Conservation (phyloP, 2,113 vertebrate species). For the cat (Felis catus) region DNA sequence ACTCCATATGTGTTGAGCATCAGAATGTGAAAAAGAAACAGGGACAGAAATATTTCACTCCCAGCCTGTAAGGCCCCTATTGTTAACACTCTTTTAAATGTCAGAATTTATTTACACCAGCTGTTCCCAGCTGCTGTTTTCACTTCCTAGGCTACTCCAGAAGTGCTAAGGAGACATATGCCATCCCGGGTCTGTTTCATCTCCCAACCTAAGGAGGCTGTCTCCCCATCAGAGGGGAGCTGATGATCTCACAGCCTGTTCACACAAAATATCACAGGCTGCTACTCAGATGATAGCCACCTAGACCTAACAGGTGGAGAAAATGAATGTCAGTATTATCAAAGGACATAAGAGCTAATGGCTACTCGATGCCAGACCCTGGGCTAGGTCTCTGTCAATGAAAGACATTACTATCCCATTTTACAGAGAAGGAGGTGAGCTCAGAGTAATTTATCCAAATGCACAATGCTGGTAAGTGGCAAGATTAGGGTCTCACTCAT, state of each 20-base stretch:
- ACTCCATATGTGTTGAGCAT: not conserved
- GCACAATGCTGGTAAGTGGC: not conserved
- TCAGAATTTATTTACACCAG: constrained; percentile 57
- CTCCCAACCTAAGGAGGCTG: not conserved
- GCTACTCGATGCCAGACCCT: not conserved
- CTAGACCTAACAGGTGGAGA: not conserved
- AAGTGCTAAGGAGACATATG: constrained; percentile 38
- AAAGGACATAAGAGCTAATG: not conserved
- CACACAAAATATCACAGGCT: not conserved
- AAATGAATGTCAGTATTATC: not conserved
- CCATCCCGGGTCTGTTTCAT: not conserved
- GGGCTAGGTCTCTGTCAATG: not conserved
- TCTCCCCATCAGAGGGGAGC: not conserved
- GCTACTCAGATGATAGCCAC: not conserved
- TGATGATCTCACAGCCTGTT: not conserved
- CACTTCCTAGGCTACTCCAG: not conserved
- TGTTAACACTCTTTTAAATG: constrained; percentile 42
- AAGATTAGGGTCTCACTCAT: not conserved
- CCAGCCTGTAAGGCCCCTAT: not conserved
- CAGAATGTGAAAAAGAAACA: not conserved
- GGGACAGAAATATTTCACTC: not conserved
- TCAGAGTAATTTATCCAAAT: not conserved
- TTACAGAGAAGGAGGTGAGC: not conserved
- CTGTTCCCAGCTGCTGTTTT: constrained; percentile 43
- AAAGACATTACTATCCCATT: not conserved